Evolutionary conservation across 2,888 invertebrate species (phyloP).

Genomic region (Hemistola chrysoprasaria): DNA sequence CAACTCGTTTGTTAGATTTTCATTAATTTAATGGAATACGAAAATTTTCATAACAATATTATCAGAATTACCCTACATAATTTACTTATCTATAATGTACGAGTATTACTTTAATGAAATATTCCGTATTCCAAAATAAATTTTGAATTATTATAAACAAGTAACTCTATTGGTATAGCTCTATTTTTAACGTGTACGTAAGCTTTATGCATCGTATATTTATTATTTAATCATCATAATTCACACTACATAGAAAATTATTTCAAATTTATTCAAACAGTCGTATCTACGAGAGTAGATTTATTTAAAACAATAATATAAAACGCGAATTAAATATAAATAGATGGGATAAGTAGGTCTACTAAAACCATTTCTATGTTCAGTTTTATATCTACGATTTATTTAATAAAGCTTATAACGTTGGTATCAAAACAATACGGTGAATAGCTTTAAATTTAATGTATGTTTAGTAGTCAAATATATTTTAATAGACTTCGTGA

Average conservation of each 20-base stretch:
- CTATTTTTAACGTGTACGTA: slow-evolving; percentile 32
- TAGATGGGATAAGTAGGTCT: slow-evolving; percentile 18
- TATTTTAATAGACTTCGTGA: slow-evolving; percentile 23
- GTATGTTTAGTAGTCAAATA: slow-evolving; percentile 19
- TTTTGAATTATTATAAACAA: slow-evolving; percentile 30
- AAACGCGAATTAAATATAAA: slow-evolving; percentile 26
- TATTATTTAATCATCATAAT: no score
- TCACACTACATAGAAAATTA: slow-evolving; percentile 4
- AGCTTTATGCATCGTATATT: no score
- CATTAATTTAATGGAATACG: slow-evolving; percentile 53
- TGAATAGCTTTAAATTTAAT: slow-evolving; percentile 22
- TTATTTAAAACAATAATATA: slow-evolving; percentile 26
- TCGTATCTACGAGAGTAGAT: slow-evolving; percentile 26
- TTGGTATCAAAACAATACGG: slow-evolving; percentile 28
- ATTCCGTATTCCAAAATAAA: slow-evolving; percentile 42
- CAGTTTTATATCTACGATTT: slow-evolving; percentile 14
- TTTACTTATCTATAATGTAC: slow-evolving; percentile 32
- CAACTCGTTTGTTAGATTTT: slow-evolving; percentile 68
- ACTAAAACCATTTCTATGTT: slow-evolving; percentile 10
- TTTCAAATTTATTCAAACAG: slow-evolving; percentile 24
- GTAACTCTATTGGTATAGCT: slow-evolving; percentile 34
- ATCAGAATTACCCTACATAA: slow-evolving; percentile 28
- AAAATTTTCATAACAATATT: slow-evolving; percentile 45
- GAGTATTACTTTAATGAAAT: slow-evolving; percentile 36
- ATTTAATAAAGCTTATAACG: slow-evolving; percentile 24